Percentiles rank a stretch among this genome's conserved stretches.
Evolutionary conservation across 2,797 vertebrate genomes (phyloP).

Genomic region (Limnodromus scolopaceus): DNA sequence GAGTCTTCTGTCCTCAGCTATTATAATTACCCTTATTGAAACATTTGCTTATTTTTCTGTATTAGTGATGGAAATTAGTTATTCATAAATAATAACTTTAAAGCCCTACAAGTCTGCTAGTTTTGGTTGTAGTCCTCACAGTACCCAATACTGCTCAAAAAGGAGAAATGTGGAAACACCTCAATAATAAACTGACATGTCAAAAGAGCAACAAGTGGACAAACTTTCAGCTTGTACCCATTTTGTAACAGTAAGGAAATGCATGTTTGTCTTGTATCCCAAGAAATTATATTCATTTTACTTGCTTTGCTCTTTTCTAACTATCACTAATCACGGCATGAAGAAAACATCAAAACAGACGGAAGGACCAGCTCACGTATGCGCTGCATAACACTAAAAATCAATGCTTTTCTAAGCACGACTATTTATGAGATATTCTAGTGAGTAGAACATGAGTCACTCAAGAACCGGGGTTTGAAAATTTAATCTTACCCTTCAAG

Average conservation of each 20-base stretch:
- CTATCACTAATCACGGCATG: background rate
- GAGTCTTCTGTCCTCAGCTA: background rate
- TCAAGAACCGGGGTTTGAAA: background rate
- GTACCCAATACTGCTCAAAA: background rate
- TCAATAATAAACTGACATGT: background rate
- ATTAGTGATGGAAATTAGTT: background rate
- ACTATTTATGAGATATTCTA: background rate
- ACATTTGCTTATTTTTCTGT: background rate
- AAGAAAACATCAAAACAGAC: background rate
- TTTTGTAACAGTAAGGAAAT: background rate
- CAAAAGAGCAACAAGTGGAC: background rate
- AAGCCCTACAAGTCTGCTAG: background rate
- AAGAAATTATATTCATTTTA: background rate
- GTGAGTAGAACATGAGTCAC: background rate
- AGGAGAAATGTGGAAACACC: background rate
- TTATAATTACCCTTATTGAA: background rate
- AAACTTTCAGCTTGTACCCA: background rate
- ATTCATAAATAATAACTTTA: background rate
- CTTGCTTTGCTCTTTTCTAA: background rate
- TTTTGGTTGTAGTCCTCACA: background rate
- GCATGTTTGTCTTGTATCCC: background rate
- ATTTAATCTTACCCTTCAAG: background rate
- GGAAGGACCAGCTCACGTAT: background rate
- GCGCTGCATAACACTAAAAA: background rate
- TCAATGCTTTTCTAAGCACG: background rate